Evolutionary conservation across 2,797 vertebrate genomes (phyloP).

Genomic region (Urocyon cinereoargenteus): DNA sequence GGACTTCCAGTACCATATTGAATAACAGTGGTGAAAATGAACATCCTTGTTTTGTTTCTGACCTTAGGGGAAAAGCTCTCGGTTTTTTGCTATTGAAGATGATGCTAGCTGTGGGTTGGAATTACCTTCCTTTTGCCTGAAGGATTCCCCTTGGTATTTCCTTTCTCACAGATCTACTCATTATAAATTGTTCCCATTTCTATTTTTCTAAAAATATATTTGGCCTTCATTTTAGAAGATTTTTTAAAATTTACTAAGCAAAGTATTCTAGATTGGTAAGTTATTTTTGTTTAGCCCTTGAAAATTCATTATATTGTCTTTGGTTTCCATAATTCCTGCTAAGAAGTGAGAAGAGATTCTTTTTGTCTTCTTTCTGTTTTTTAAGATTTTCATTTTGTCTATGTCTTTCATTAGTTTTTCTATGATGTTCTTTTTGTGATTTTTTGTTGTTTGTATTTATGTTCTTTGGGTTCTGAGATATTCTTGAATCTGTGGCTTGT

Average conservation of each 20-base stretch:
- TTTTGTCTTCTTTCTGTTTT: not conserved
- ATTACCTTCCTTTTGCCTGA: not conserved
- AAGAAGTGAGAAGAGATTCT: not conserved
- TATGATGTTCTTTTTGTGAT: not conserved
- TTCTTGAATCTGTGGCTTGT: not conserved
- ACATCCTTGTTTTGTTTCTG: not conserved
- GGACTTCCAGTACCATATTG: not conserved
- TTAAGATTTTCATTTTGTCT: not conserved
- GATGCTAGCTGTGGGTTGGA: not conserved
- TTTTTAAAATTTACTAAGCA: not conserved
- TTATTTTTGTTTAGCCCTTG: not conserved
- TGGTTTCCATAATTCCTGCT: not conserved
- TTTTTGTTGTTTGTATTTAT: not conserved
- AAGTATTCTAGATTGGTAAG: not conserved
- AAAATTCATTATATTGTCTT: constrained; percentile 19
- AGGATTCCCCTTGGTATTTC: not conserved
- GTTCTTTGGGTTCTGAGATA: not conserved
- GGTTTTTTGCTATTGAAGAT: not conserved
- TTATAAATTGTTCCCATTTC: not conserved
- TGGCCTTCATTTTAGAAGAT: not conserved
- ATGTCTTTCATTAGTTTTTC: not conserved
- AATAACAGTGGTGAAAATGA: not conserved
- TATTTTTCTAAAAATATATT: not conserved
- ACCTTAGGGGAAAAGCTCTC: not conserved
- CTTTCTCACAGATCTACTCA: not conserved